These are phyloP conservation scores for Tridacna gigas DNA, from an alignment of 2,888 invertebrate genomes.

Conservation along the genomic window DNA sequence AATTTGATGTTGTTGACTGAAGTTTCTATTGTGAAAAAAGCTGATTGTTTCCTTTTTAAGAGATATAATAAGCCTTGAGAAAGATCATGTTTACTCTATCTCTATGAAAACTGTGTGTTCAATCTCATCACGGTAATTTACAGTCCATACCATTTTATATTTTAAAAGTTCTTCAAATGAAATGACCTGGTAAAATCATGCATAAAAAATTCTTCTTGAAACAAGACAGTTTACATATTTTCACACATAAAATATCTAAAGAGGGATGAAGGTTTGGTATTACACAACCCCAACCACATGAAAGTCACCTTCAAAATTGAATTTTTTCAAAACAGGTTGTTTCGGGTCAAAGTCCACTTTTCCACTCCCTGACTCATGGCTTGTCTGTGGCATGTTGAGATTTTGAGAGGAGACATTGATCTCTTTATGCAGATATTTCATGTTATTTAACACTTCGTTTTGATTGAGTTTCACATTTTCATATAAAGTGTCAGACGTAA, in stretches of 20 bases:
- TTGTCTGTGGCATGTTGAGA: conserved; percentile 37
- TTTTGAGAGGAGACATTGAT: conserved; percentile 66
- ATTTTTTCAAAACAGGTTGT: conserved; percentile 68
- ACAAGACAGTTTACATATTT: too few relatives aligned
- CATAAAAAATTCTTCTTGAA: too few relatives aligned
- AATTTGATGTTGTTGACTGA: neutral
- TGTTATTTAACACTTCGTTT: conserved; percentile 69
- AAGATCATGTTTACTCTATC: too few relatives aligned
- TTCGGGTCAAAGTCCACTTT: conserved; percentile 60
- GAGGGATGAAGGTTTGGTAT: neutral
- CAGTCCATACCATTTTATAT: too few relatives aligned
- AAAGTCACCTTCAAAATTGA: conserved; percentile 76
- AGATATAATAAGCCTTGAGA: neutral
- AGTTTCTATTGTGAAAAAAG: neutral
- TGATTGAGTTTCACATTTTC: conserved; percentile 63
- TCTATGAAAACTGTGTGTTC: too few relatives aligned
- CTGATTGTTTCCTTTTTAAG: neutral
- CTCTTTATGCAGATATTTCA: conserved; percentile 70
- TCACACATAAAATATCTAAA: too few relatives aligned
- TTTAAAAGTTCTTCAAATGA: too few relatives aligned
- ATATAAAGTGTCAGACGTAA: conserved; percentile 59
- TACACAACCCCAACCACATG: conserved; percentile 78
- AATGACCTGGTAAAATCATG: too few relatives aligned
- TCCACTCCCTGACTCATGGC: conserved; percentile 23
- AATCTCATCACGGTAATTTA: too few relatives aligned